These are phyloP conservation scores for Rhimphoctona megacephalus DNA, from an alignment of 2,888 invertebrate species.

Conservation along the genomic window DNA sequence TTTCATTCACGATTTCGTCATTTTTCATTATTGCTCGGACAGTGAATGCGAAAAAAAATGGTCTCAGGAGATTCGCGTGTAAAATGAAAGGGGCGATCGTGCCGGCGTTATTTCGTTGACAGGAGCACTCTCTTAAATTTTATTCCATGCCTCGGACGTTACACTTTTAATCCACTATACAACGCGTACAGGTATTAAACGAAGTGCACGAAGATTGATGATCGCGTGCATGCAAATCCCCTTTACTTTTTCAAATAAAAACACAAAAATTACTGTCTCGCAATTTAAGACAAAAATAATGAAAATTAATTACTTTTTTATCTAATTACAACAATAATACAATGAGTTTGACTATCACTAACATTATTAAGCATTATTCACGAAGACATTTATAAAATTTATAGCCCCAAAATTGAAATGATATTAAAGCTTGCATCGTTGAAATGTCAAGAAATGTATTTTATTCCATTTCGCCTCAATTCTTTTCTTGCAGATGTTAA, in stretches of 20 bases:
- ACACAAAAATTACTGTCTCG: slow-evolving; percentile 20
- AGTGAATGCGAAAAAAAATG: background rate
- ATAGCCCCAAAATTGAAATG: background rate
- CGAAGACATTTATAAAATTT: background rate
- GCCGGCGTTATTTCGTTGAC: background rate
- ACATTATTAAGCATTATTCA: background rate
- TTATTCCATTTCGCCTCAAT: background rate
- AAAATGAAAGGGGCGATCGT: slow-evolving; percentile 5
- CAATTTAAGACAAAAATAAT: background rate
- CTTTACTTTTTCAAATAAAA: slow-evolving; percentile 10
- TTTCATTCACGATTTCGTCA: slow-evolving; percentile 3
- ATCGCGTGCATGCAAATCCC: slow-evolving; percentile 47
- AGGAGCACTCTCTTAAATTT: slow-evolving; percentile 48
- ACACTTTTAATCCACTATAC: too few species aligned
- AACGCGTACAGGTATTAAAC: slow-evolving; percentile 7
- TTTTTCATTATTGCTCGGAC: slow-evolving; percentile 14
- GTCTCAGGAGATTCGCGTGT: slow-evolving; percentile 54
- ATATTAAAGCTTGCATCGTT: background rate
- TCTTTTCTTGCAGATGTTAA: background rate
- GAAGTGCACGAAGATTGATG: slow-evolving; percentile 49
- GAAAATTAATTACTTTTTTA: background rate
- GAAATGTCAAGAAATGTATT: background rate
- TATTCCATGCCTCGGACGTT: background rate
- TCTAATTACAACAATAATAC: too few species aligned
- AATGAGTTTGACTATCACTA: background rate